Conservation (phyloP, 2,888 invertebrate genomes). For the Rhogogaster chlorosoma region DNA sequence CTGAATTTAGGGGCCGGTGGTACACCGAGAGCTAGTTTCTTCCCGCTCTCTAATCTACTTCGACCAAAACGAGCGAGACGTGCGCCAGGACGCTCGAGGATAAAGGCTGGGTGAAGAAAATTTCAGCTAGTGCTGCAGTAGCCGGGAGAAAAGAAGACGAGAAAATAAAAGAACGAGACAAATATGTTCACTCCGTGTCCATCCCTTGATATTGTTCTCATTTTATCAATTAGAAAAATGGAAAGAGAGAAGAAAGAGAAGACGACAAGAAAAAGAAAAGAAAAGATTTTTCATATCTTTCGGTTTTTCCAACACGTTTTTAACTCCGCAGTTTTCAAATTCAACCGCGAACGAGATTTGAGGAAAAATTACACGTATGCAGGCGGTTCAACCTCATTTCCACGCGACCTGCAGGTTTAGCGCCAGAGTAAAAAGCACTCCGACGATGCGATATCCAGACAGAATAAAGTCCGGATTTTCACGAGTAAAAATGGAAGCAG, state of each 20-base stretch:
- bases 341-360: background rate
- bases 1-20: background rate
- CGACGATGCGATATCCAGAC: background rate
- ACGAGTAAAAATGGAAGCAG: background rate
- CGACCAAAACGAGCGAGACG: slow-evolving; percentile 7
- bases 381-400: background rate
- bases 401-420: background rate
- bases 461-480: background rate
- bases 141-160: background rate
- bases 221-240: background rate
- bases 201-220: background rate
- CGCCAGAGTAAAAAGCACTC: background rate
- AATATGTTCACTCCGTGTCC: slow-evolving; percentile 2
- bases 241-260: background rate
- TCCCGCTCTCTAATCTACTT: slow-evolving; percentile 1
- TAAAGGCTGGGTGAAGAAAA: background rate
- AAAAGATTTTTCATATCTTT: background rate
- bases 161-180: background rate
- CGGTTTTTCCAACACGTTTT: background rate
- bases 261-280: background rate
- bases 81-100: background rate
- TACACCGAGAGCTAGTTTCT: slow-evolving; percentile 3
- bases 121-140: background rate
- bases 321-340: background rate
- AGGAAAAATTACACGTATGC: background rate